A percentile compares a stretch with the other conserved stretches of the same genome.
These are phyloP conservation scores for Podarcis raffonei DNA, from an alignment of 2,113 vertebrate species.

Conservation along the genomic window DNA sequence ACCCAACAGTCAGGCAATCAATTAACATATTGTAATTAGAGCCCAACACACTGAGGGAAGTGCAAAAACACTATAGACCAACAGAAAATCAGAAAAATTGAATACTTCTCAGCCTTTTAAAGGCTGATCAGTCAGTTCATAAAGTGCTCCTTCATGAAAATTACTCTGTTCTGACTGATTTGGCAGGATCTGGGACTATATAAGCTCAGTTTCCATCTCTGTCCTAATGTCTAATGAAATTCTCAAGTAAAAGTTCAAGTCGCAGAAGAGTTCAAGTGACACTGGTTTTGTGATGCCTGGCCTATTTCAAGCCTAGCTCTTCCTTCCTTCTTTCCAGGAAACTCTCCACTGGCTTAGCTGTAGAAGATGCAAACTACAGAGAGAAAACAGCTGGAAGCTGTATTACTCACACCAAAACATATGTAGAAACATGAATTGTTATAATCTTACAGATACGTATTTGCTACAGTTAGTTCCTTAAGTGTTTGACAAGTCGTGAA, in stretches of 20 bases:
- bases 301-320: not conserved
- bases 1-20: not conserved
- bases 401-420: constrained; percentile 13
- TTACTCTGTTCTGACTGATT: not conserved
- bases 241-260: not conserved
- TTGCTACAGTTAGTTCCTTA: not conserved
- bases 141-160: not conserved
- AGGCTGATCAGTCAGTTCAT: not conserved
- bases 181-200: not conserved
- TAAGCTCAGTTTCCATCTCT: not conserved
- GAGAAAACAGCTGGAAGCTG: not conserved
- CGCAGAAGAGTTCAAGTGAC: not conserved
- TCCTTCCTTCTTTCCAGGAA: not conserved
- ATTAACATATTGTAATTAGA: not conserved
- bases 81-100: not conserved
- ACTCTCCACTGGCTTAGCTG: not conserved
- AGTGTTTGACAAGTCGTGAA: constrained; percentile 13
- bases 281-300: not conserved
- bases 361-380: constrained; percentile 1
- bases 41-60: not conserved
- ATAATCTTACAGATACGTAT: not conserved
- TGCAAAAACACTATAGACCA: not conserved
- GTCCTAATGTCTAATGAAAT: not conserved
- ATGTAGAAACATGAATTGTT: constrained; percentile 21
- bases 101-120: not conserved